Evolutionary conservation across 1,140 invertebrate genomes (phyloP).

Genomic region (Drosophila murphyi): DNA sequence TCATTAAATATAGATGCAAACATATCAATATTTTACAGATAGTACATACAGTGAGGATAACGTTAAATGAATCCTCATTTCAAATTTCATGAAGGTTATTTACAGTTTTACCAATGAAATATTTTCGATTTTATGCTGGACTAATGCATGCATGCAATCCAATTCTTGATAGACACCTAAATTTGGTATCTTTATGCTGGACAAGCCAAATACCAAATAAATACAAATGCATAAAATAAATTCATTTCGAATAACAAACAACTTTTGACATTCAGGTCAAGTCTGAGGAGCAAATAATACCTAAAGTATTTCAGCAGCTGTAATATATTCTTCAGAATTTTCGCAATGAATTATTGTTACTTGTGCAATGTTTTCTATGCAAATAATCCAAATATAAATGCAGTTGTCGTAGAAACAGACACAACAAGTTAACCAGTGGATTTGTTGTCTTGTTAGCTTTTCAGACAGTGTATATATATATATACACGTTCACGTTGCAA

Average conservation of each 20-base stretch:
- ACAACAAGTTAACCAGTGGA: background rate
- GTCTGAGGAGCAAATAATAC: background rate
- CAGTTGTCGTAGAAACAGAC: background rate
- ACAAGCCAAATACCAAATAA: no score
- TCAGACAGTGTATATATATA: no score
- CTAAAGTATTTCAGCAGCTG: background rate
- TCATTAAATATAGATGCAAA: conserved; percentile 1
- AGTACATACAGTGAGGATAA: background rate
- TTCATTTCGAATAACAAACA: background rate
- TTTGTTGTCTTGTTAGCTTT: background rate
- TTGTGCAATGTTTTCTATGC: background rate
- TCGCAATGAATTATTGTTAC: background rate
- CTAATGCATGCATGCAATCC: background rate
- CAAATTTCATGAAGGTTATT: no score
- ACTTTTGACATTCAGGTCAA: background rate
- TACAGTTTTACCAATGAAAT: background rate
- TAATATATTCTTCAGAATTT: background rate
- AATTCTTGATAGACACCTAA: background rate
- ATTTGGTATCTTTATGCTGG: background rate
- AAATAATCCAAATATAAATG: conserved; percentile 6
- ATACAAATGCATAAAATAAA: background rate
- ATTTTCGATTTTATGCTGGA: background rate
- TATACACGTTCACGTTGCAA: background rate
- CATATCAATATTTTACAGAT: no score
- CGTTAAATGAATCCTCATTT: no score